These are phyloP conservation scores for Microctenopoma steveboyesi DNA, from an alignment of 2,797 vertebrate genomes.

Conservation along the genomic window DNA sequence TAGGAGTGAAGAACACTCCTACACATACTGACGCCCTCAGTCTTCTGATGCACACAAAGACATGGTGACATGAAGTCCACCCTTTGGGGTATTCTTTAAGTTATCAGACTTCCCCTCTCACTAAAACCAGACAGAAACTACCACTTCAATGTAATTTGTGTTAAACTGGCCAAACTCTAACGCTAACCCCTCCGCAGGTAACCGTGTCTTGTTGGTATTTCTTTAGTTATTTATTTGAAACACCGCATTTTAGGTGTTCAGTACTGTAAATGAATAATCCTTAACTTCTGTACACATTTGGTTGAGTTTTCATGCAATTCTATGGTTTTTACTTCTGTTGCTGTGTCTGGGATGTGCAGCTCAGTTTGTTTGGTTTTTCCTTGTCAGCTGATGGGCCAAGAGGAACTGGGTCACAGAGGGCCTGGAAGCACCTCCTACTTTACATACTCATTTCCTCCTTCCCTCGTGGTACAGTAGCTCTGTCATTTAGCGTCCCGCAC, in stretches of 20 bases:
- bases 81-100: conserved; percentile 47
- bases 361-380: conserved; percentile 49
- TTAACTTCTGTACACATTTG: not conserved
- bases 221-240: not conserved
- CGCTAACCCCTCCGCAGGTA: not conserved
- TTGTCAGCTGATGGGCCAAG: conserved; percentile 73
- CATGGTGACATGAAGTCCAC: conserved; percentile 57
- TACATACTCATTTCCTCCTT: conserved; percentile 38
- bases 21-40: not conserved
- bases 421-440: conserved; percentile 67
- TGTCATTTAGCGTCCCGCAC: conserved; percentile 21
- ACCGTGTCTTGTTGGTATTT: not conserved
- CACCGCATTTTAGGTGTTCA: not conserved
- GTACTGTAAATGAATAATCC: not conserved
- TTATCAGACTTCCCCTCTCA: conserved; percentile 46
- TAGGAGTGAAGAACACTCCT: not conserved
- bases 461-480: conserved; percentile 15
- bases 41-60: not conserved
- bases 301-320: not conserved
- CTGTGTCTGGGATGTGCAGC: conserved; percentile 28
- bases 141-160: too few relatives aligned
- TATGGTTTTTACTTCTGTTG: conserved; percentile 13
- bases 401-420: conserved; percentile 77
- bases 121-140: too few relatives aligned
- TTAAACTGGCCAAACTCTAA: not conserved